A percentile compares a stretch with the other conserved stretches of the same genome.
Conservation (phyloP, 2,113 vertebrate species). For the Ceyx margarethae region DNA sequence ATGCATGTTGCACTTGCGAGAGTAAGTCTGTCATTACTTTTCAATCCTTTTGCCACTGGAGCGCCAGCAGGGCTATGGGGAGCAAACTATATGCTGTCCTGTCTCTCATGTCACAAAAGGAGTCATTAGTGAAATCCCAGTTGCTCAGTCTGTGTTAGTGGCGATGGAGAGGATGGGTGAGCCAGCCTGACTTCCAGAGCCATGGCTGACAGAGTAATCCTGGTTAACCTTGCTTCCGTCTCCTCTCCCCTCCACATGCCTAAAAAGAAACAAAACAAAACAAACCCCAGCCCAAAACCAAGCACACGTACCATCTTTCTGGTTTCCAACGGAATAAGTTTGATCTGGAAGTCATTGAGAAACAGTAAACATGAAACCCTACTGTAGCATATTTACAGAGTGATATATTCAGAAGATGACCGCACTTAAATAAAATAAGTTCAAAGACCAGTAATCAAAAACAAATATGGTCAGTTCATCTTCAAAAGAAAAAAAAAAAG, state of each 20-base stretch:
- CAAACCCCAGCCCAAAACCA: slow-evolving; percentile 34
- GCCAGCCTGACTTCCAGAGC: background rate
- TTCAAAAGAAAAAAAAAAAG: background rate
- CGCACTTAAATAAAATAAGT: slow-evolving; percentile 40
- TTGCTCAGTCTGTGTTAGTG: background rate
- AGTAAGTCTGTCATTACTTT: slow-evolving; percentile 8
- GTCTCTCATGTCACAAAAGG: background rate
- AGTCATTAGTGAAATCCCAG: background rate
- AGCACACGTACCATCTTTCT: background rate
- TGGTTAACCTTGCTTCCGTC: slow-evolving; percentile 30
- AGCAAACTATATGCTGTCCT: background rate
- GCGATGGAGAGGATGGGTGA: background rate
- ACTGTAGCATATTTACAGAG: slow-evolving; percentile 32
- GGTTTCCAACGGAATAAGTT: slow-evolving; percentile 29
- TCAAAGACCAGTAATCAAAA: slow-evolving; percentile 62
- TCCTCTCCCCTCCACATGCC: background rate
- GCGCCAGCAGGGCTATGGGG: background rate
- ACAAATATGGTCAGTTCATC: slow-evolving; percentile 27
- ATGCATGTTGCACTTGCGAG: background rate
- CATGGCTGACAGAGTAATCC: background rate
- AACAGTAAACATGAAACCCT: slow-evolving; percentile 55
- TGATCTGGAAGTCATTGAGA: slow-evolving; percentile 66
- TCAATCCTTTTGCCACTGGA: background rate
- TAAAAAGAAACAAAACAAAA: slow-evolving; percentile 38
- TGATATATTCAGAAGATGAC: slow-evolving; percentile 58